These are phyloP conservation scores for Holacanthus passer DNA, from an alignment of 2,113 vertebrate genomes.

Conservation along the genomic window DNA sequence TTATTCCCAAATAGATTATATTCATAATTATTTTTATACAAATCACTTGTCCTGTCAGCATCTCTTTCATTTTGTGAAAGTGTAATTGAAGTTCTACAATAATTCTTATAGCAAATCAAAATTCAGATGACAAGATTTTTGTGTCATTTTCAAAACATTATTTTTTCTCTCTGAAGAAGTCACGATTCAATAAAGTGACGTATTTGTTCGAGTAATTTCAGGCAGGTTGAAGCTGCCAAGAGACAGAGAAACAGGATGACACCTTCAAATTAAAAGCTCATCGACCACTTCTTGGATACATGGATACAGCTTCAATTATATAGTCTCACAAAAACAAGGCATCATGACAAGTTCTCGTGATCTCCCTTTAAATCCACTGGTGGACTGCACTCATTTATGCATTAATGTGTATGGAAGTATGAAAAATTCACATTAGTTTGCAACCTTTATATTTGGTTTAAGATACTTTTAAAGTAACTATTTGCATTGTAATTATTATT, in stretches of 20 bases:
- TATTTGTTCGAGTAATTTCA: not conserved
- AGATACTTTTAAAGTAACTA: no score
- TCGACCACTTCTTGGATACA: not conserved
- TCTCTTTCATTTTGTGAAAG: not conserved
- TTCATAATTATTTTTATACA: not conserved
- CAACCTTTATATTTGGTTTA: no score
- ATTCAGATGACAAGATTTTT: not conserved
- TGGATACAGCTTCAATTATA: not conserved
- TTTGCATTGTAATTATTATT: no score
- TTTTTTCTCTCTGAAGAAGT: not conserved
- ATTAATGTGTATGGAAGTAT: no score
- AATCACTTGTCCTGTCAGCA: not conserved
- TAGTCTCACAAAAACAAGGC: not conserved
- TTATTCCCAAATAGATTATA: not conserved
- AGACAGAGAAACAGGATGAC: not conserved
- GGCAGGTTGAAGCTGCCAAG: not conserved
- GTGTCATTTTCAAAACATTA: not conserved
- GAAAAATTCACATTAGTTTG: no score
- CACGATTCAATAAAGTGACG: conserved; percentile 38
- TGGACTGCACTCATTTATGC: no score
- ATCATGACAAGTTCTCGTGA: no score
- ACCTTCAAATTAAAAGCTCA: conserved; percentile 43
- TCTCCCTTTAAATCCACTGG: no score
- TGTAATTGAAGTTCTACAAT: not conserved
- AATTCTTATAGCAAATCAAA: not conserved